A percentile compares a stretch with the other conserved stretches of the same genome.
Evolutionary conservation across 1,140 invertebrate species (phyloP).

Genomic region (Adelges cooleyi): DNA sequence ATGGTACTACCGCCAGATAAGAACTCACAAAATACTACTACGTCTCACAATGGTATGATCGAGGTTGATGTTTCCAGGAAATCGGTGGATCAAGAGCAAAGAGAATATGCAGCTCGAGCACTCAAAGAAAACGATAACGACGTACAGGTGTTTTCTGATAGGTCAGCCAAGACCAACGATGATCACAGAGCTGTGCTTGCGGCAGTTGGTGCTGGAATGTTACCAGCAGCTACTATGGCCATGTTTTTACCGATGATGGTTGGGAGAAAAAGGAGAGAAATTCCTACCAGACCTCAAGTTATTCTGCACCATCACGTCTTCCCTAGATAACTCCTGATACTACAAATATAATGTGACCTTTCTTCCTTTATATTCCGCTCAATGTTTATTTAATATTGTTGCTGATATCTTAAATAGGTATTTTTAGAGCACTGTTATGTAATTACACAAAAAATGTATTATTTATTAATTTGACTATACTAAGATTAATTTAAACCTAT

Average conservation of each 20-base stretch:
- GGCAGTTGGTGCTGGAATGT: constrained; percentile 60
- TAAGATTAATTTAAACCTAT: background rate
- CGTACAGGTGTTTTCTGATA: background rate
- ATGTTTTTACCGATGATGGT: constrained; percentile 65
- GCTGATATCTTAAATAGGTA: background rate
- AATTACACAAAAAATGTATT: background rate
- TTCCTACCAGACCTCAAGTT: background rate
- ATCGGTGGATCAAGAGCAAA: constrained; percentile 50
- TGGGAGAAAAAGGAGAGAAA: constrained; percentile 41
- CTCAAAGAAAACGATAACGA: background rate
- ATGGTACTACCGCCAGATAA: constrained; percentile 57
- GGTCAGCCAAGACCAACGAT: background rate
- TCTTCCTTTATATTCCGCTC: background rate
- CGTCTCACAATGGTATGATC: constrained; percentile 58
- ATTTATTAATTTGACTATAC: constrained; percentile 5
- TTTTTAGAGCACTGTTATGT: constrained; percentile 9
- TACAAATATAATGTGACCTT: background rate
- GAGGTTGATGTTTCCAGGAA: constrained; percentile 59
- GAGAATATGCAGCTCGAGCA: constrained; percentile 40
- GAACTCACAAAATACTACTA: constrained; percentile 51
- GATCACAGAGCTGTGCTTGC: constrained; percentile 40
- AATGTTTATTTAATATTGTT: constrained; percentile 1
- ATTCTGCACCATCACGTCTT: background rate
- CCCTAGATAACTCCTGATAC: background rate
- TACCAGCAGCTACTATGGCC: constrained; percentile 59